Evolutionary conservation across 2,113 vertebrate species (phyloP).

Genomic region (Echinops telfairi): DNA sequence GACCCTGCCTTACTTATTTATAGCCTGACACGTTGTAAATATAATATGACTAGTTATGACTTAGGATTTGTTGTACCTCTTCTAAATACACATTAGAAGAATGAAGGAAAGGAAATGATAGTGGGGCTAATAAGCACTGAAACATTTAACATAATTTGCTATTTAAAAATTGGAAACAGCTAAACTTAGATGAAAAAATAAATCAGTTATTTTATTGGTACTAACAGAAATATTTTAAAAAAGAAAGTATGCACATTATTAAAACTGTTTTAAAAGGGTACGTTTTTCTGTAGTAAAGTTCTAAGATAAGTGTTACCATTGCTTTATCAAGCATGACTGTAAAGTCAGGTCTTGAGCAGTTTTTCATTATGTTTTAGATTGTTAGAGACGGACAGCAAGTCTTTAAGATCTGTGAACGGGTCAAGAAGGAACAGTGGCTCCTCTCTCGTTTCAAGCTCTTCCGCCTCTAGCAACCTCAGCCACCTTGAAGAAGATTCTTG

Average conservation of each 20-base stretch:
- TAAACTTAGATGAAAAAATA: conserved; percentile 51
- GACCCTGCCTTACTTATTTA: conserved; percentile 36
- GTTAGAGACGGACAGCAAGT: conserved; percentile 98
- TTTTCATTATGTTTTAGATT: conserved; percentile 89
- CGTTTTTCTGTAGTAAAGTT: conserved; percentile 8
- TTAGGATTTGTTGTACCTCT: conserved; percentile 39
- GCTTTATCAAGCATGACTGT: background rate
- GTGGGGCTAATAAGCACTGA: background rate
- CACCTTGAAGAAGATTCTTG: conserved; percentile 98
- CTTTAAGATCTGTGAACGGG: conserved; percentile 96
- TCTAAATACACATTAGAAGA: background rate
- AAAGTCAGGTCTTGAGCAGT: conserved; percentile 56
- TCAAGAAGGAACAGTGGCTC: conserved; percentile 98
- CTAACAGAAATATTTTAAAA: too few relatives aligned
- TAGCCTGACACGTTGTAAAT: background rate
- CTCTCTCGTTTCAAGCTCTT: conserved; percentile 98
- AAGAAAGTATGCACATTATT: conserved; percentile 22
- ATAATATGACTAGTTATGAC: background rate
- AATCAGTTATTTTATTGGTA: conserved; percentile 45
- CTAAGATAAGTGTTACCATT: background rate
- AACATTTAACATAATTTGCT: conserved; percentile 44
- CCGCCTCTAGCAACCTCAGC: conserved; percentile 98
- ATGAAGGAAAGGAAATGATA: background rate
- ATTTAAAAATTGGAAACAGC: conserved; percentile 45
- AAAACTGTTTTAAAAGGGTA: conserved; percentile 36